phyloP scores from a whole-genome alignment of 2,888 invertebrate species.

The Seira sanloemensis region DNA sequence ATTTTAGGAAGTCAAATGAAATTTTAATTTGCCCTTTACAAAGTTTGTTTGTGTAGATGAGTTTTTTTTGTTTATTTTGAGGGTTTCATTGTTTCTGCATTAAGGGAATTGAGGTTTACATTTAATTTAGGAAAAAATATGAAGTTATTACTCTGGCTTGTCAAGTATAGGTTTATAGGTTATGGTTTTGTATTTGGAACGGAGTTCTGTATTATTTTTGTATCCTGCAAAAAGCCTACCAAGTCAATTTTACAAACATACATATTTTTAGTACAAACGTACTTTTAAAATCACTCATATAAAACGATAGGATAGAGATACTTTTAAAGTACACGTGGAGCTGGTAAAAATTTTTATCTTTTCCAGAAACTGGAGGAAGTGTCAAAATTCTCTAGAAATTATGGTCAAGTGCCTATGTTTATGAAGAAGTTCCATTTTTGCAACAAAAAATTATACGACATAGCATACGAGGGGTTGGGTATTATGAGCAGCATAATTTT shows the following conservation, averaged over 20 bases:
- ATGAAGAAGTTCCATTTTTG: neutral
- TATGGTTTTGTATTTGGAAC: no score
- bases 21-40: neutral
- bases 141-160: no score
- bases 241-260: no score
- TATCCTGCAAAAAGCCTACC: no score
- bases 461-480: neutral
- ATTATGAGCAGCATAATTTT: neutral
- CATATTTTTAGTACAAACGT: no score
- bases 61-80: neutral
- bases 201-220: no score
- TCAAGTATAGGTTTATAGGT: no score
- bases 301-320: no score
- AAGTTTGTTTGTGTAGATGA: neutral
- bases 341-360: neutral
- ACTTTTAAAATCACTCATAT: no score
- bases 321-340: neutral
- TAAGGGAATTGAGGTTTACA: neutral
- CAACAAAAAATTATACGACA: neutral
- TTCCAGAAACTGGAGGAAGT: neutral
- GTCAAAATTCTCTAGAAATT: neutral
- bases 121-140: neutral
- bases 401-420: conserved; percentile 1
- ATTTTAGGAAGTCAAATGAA: neutral
- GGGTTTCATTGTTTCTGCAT: neutral